phyloP scores from a whole-genome alignment of 2,113 vertebrate species.

The Antigone vipio region DNA sequence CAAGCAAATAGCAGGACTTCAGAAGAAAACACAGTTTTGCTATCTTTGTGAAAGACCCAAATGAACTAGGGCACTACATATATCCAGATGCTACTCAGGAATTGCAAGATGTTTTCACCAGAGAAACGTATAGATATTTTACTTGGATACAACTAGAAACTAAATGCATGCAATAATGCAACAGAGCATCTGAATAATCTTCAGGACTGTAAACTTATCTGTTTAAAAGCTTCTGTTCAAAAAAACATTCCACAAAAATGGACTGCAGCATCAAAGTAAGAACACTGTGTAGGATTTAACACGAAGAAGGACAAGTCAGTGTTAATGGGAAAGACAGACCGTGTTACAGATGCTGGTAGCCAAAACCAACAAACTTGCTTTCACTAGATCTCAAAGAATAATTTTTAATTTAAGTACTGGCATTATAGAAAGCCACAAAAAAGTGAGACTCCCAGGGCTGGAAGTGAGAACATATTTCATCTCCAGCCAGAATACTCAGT shows the following conservation, averaged over 20 bases:
- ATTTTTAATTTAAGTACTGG: slow-evolving; percentile 18
- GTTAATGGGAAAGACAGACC: neutral
- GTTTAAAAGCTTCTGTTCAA: neutral
- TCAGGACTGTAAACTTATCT: neutral
- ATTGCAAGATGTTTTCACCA: neutral
- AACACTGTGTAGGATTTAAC: neutral
- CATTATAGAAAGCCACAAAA: slow-evolving; percentile 17
- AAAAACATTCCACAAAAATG: neutral
- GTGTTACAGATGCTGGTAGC: neutral
- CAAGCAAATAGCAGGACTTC: neutral
- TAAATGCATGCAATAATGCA: neutral
- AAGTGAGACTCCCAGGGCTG: neutral
- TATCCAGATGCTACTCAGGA: neutral
- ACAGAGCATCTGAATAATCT: neutral
- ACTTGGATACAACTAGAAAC: neutral
- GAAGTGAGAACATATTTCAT: slow-evolving; percentile 17
- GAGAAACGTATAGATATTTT: neutral
- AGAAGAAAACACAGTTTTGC: slow-evolving; percentile 29
- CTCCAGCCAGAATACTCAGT: neutral
- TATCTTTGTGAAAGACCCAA: slow-evolving; percentile 19
- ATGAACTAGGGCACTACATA: neutral
- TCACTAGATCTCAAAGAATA: slow-evolving; percentile 31
- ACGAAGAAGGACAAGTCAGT: neutral
- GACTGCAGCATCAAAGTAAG: neutral
- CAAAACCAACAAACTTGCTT: slow-evolving; percentile 43